Conservation (phyloP, 2,888 invertebrate genomes). For the Macrophya annulata region DNA sequence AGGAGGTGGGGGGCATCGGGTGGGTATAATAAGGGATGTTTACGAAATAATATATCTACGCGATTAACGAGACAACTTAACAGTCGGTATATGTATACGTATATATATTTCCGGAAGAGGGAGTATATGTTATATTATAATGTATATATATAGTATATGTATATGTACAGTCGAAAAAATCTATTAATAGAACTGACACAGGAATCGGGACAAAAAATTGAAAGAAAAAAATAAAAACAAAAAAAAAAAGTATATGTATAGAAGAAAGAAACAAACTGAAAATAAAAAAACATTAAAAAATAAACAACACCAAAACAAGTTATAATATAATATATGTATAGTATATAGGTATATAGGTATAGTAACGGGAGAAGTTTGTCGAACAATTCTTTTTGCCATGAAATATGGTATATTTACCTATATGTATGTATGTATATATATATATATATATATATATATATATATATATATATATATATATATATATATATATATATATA, state of each 20-base stretch:
- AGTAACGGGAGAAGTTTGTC: not conserved
- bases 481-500: too few species aligned
- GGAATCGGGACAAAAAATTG: not conserved
- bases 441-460: not conserved
- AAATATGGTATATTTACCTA: not conserved
- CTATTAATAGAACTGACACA: constrained; percentile 43
- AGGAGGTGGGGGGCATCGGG: not conserved
- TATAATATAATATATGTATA: not conserved
- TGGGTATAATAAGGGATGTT: constrained; percentile 35
- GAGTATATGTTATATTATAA: not conserved
- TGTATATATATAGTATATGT: not conserved
- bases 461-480: not conserved
- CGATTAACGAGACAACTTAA: constrained; percentile 17
- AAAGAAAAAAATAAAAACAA: too few species aligned
- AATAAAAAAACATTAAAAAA: not conserved
- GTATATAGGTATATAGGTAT: not conserved
- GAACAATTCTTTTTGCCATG: not conserved
- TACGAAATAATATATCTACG: constrained; percentile 41
- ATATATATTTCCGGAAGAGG: not conserved
- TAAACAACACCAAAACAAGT: not conserved
- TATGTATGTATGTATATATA: too few species aligned
- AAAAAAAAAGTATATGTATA: not conserved
- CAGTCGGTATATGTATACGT: not conserved
- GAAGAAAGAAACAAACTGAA: not conserved
- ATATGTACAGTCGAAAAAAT: not conserved